A percentile compares a stretch with the other conserved stretches of the same genome.
phyloP scores from a whole-genome alignment of 2,888 invertebrate genomes.

The Trichogramma evanescens region DNA sequence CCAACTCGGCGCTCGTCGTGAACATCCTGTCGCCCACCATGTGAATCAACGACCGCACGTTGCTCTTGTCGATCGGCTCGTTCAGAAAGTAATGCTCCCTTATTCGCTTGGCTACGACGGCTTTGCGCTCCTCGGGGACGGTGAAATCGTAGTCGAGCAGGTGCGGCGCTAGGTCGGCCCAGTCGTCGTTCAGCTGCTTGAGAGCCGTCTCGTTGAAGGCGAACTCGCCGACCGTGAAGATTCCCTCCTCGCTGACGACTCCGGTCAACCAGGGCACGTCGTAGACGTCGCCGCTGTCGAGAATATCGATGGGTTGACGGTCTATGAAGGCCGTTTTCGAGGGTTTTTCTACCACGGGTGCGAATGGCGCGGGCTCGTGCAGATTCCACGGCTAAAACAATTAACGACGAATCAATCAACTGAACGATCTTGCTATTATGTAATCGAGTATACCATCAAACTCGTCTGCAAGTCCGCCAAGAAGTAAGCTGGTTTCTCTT shows the following conservation, averaged over 20 bases:
- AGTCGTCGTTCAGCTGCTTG: slow-evolving; percentile 52
- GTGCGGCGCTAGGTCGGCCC: slow-evolving; percentile 56
- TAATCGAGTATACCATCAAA: slow-evolving; percentile 49
- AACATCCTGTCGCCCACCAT: slow-evolving; percentile 61
- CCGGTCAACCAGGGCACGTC: slow-evolving; percentile 65
- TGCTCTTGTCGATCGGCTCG: slow-evolving; percentile 47
- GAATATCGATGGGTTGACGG: slow-evolving; percentile 58
- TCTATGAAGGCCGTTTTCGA: slow-evolving; percentile 58
- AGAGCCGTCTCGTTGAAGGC: slow-evolving; percentile 45
- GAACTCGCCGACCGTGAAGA: slow-evolving; percentile 58
- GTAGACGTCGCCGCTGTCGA: slow-evolving; percentile 55
- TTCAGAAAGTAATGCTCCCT: slow-evolving; percentile 53
- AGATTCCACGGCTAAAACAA: slow-evolving; percentile 53
- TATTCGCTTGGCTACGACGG: slow-evolving; percentile 50
- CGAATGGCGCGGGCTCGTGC: slow-evolving; percentile 66
- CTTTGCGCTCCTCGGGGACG: slow-evolving; percentile 47
- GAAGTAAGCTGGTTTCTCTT: slow-evolving; percentile 54
- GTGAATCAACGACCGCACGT: slow-evolving; percentile 38
- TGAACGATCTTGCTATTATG: slow-evolving; percentile 16
- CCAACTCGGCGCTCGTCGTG: slow-evolving; percentile 53
- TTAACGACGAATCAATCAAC: not conserved
- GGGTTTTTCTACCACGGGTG: slow-evolving; percentile 60
- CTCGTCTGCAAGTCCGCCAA: slow-evolving; percentile 55
- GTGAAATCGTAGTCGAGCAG: slow-evolving; percentile 60
- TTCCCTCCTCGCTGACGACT: slow-evolving; percentile 61